Percentiles rank a stretch among this genome's conserved stretches.
Conservation (phyloP, 2,888 invertebrate genomes). For the Tipula lateralis region DNA sequence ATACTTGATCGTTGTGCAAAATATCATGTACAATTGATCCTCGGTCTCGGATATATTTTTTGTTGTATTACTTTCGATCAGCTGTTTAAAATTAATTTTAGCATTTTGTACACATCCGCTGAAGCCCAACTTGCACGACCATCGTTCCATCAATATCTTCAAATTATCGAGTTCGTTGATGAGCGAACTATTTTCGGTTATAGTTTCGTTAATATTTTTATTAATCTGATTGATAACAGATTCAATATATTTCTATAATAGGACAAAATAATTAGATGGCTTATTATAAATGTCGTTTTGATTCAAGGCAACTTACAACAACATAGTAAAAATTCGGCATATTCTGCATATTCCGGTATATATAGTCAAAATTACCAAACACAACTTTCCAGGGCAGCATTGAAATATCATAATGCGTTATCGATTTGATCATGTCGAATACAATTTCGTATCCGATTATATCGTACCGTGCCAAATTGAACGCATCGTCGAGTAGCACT, state of each 20-base stretch:
- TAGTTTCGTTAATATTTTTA: not conserved
- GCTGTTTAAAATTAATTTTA: not conserved
- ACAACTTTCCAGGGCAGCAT: slow-evolving; percentile 31
- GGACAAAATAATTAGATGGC: not conserved
- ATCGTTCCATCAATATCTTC: not conserved
- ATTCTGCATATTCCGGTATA: not conserved
- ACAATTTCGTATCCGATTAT: slow-evolving; percentile 31
- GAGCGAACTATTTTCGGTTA: not conserved
- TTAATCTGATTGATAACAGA: not conserved
- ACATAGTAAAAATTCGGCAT: not conserved
- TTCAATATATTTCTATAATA: not conserved
- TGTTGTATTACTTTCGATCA: not conserved
- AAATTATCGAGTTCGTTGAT: not conserved
- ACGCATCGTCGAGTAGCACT: slow-evolving; percentile 32
- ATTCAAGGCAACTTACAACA: not conserved
- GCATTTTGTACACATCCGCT: not conserved
- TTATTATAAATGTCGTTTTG: not conserved
- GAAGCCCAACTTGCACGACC: not conserved
- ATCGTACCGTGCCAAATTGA: slow-evolving; percentile 31
- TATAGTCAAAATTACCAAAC: slow-evolving; percentile 15
- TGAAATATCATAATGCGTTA: slow-evolving; percentile 30
- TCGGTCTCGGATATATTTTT: slow-evolving; percentile 28
- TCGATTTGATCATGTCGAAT: slow-evolving; percentile 29
- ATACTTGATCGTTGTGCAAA: slow-evolving; percentile 32
- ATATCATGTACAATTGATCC: slow-evolving; percentile 31